Base-by-base conservation (phyloP, 2,888 invertebrate genomes). In the Ectemnius lituratus region DNA sequence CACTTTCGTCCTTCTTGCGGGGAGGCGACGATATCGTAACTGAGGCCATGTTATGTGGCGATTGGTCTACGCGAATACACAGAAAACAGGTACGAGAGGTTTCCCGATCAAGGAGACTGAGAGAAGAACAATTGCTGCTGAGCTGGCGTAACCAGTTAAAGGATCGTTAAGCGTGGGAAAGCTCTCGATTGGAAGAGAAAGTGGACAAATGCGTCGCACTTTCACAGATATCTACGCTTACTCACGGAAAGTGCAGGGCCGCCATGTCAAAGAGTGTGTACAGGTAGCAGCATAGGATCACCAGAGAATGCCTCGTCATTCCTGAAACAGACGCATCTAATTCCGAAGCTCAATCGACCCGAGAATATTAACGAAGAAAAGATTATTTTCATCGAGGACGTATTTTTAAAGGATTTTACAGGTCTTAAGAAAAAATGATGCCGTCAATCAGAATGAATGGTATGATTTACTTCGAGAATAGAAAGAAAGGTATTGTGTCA, bases 211-310 rank as follows among this genome's bases (percentile, higher is more conserved):
- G 61, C 58, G 3, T 45, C n/a, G 23, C 47, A 64, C 61, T 60
- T 60, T 62, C 64, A 37, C 59, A 18, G 67, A 65, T 66, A 69
- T 76, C 68, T 73, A 73, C 73, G 73, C 74, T 70, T 88, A 90
- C 90, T 90, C 86, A 90, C 90, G 90, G 88, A 85, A 90, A 90
- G 76, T 90, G 89, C 79, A 88, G 84, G 76, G 90, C 88, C 78
- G 87, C 90, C 87, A 89, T 90, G 84, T 89, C 89, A 76, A 90
- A 85, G 75, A 90, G 86, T 82, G 88, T 89, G 84, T 89, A 90
- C 74, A 90, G 88, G 85, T 89, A 90, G 87, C 88, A 90, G 90
- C 89, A 89, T 83, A 90, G 82, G 85, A 90, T 87, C 79, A 89
- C 86, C 84, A 90, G 87, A 87, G 85, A 90, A 83, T 88, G 86